phyloP scores from a whole-genome alignment of 2,888 invertebrate species.

The Panorpa germanica region DNA sequence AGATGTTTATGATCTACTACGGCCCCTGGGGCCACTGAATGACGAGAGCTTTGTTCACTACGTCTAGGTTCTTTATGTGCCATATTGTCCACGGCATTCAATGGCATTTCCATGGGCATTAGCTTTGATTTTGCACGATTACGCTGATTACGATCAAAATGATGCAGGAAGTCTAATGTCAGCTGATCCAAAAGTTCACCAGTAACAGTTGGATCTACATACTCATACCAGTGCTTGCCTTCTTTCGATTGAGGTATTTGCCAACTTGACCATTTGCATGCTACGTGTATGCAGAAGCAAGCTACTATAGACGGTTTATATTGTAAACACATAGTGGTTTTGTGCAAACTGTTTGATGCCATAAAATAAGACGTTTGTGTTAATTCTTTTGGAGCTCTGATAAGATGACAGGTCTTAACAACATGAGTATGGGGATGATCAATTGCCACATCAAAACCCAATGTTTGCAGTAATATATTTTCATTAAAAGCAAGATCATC shows the following conservation, averaged over 20 bases:
- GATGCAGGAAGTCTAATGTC: conserved; percentile 76
- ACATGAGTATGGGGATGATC: conserved; percentile 98
- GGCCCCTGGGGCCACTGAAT: no score
- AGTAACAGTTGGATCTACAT: conserved; percentile 83
- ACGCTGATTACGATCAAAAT: conserved; percentile 88
- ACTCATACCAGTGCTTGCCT: conserved; percentile 87
- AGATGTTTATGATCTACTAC: no score
- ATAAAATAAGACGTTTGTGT: conserved; percentile 97
- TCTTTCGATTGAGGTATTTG: conserved; percentile 92
- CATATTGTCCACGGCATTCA: no score
- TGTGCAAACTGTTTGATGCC: conserved; percentile 94
- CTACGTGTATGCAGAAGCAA: conserved; percentile 93
- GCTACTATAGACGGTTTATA: conserved; percentile 93
- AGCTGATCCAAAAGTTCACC: conserved; percentile 64
- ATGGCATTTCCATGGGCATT: no score
- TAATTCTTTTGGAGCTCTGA: conserved; percentile 80
- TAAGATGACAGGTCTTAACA: conserved; percentile 75
- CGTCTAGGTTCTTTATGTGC: no score
- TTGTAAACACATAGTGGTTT: conserved; percentile 95
- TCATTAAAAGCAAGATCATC: conserved; percentile 93
- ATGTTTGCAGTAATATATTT: conserved; percentile 88
- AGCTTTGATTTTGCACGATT: no score
- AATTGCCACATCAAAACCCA: conserved; percentile 95
- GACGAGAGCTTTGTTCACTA: no score
- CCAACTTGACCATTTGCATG: conserved; percentile 96